Conservation (phyloP, 2,888 invertebrate species). For the Cantharis rufa region DNA sequence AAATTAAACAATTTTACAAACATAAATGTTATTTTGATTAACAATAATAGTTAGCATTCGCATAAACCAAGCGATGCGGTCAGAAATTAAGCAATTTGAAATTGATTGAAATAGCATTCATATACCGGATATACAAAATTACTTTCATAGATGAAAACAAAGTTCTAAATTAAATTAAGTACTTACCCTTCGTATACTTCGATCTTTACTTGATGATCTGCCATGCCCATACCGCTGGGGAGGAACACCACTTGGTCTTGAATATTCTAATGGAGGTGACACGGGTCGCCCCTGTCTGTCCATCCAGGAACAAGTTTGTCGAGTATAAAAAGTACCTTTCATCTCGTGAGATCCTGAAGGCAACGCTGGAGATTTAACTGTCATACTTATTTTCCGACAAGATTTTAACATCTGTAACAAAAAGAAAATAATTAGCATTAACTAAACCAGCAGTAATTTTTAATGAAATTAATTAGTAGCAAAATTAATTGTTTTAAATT, state of each 20-base stretch:
- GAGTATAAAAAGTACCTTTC: slow-evolving; percentile 59
- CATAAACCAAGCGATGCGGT: not conserved
- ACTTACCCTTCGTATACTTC: slow-evolving; percentile 67
- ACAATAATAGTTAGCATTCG: too few relatives aligned
- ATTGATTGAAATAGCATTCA: not conserved
- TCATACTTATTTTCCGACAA: slow-evolving; percentile 86
- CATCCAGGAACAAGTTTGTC: slow-evolving; percentile 93
- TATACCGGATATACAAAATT: not conserved
- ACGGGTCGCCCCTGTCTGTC: slow-evolving; percentile 88
- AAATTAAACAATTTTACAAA: not conserved
- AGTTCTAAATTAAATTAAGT: not conserved
- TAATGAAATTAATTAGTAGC: too few relatives aligned
- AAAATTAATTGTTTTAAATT: too few relatives aligned
- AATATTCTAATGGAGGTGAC: slow-evolving; percentile 76
- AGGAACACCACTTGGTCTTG: slow-evolving; percentile 53
- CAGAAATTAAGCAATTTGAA: not conserved
- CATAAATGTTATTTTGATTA: not conserved
- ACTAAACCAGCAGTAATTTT: too few relatives aligned
- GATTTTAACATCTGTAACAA: slow-evolving; percentile 82
- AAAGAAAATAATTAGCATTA: not conserved
- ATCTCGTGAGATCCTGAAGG: slow-evolving; percentile 59
- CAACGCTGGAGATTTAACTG: slow-evolving; percentile 79
- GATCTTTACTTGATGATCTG: slow-evolving; percentile 63
- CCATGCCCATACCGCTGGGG: slow-evolving; percentile 50
- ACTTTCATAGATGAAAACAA: too few relatives aligned